These are phyloP conservation scores for Tachyglossus aculeatus DNA, from an alignment of 2,797 vertebrate genomes.

Conservation along the genomic window DNA sequence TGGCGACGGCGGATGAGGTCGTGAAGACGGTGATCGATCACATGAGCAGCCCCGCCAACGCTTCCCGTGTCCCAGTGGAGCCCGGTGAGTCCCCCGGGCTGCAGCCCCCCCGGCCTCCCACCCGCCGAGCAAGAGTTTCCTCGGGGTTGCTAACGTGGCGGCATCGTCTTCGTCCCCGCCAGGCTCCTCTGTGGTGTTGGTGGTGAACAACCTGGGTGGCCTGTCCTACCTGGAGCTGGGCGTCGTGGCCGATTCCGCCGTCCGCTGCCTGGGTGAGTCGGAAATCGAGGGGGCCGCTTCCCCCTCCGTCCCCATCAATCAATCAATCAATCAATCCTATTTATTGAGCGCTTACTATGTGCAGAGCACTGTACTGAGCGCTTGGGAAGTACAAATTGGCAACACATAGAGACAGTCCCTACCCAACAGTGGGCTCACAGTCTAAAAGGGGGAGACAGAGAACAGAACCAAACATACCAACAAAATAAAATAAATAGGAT, in stretches of 20 bases:
- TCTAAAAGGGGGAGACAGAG: too few species aligned
- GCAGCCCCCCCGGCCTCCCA: not conserved
- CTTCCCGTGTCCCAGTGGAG: constrained; percentile 80
- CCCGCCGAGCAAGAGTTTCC: not conserved
- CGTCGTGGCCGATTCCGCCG: constrained; percentile 81
- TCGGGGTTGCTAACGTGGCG: too few species aligned
- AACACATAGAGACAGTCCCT: too few species aligned
- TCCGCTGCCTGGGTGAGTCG: constrained; percentile 81
- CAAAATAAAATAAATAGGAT: too few species aligned
- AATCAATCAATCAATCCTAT: too few species aligned
- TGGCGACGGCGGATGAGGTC: constrained; percentile 80
- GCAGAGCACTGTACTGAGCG: too few species aligned
- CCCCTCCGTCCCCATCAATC: too few species aligned
- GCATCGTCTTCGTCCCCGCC: not conserved
- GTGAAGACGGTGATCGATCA: constrained; percentile 87
- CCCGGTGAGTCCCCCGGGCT: constrained; percentile 66
- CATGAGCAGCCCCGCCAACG: constrained; percentile 84
- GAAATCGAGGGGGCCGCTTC: not conserved
- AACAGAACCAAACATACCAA: too few species aligned
- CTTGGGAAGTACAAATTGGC: too few species aligned
- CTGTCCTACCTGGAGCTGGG: constrained; percentile 91
- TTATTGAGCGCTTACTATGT: too few species aligned
- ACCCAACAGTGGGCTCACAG: too few species aligned
- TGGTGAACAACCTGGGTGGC: constrained; percentile 94
- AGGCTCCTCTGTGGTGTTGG: constrained; percentile 85